Conservation (phyloP, 2,888 invertebrate species). For the Zele albiditarsus region DNA sequence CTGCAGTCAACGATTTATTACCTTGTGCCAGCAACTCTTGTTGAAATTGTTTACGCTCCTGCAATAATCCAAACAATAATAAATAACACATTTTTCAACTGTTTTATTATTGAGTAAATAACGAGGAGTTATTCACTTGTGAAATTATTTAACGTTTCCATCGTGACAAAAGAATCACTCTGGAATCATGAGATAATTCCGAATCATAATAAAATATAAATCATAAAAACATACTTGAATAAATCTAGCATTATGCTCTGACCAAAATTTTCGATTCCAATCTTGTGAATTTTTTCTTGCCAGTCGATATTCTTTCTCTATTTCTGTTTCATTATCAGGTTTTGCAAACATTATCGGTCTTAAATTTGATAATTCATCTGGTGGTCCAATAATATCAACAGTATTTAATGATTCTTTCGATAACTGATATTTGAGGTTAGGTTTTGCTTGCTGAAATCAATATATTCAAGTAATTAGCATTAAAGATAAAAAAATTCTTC, state of each 20-base stretch:
- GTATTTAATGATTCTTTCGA: slow-evolving; percentile 32
- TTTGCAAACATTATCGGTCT: slow-evolving; percentile 81
- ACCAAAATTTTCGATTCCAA: slow-evolving; percentile 92
- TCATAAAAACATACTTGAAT: slow-evolving; percentile 62
- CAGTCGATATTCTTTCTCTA: slow-evolving; percentile 80
- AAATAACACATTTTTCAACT: neutral
- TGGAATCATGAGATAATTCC: neutral
- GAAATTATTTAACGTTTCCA: neutral
- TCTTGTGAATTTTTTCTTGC: slow-evolving; percentile 81
- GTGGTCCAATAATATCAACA: slow-evolving; percentile 83
- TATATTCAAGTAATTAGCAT: neutral
- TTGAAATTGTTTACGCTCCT: slow-evolving; percentile 73
- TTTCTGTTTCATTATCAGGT: slow-evolving; percentile 78
- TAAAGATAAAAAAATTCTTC: neutral
- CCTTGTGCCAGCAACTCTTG: slow-evolving; percentile 63
- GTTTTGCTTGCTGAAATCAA: neutral
- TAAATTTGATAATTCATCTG: slow-evolving; percentile 86
- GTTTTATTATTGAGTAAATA: neutral
- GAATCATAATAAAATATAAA: too few species aligned
- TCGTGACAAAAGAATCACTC: neutral
- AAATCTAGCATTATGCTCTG: slow-evolving; percentile 84
- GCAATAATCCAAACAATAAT: slow-evolving; percentile 43
- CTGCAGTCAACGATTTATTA: slow-evolving; percentile 79
- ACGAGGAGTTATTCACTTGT: too few species aligned
- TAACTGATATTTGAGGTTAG: slow-evolving; percentile 24